Evolutionary conservation across 64 coral and sea anemone genomes (phyloP), one percentile per base, ranked within the genome.

Genomic region (Stylophora pistillata): DNA sequence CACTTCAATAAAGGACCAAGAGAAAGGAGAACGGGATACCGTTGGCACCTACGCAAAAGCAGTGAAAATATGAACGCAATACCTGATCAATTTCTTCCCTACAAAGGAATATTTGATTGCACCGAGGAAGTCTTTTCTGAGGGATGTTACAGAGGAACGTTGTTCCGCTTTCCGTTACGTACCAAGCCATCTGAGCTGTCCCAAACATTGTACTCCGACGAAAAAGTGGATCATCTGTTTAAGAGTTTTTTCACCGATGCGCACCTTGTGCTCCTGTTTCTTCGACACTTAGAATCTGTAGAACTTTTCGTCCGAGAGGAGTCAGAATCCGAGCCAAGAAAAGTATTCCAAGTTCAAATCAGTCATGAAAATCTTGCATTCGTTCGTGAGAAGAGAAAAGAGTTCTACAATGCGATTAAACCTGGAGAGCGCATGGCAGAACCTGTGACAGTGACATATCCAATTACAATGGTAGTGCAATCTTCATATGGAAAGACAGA

Each of bases 121-220:
- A 77, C 58, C 5, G 62, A 92, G 21, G 94, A 92, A 18, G 60
- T 65, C 27, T 98, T 92, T 20, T 71, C 29, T 18, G 41, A 30
- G 74, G 93, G 90, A 68, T 74, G 65, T 32, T 98, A 92, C 31
- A 30, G 88, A 3, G 96, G 93, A 58, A 98, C 96, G 13, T 71
- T 98, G 1, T 98, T 98, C 86, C 96, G 96, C 17, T 98, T 98
- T 62, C 96, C 96, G 2, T 71, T 98, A 57, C 79, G 96, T 85
- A 31, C 53, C 20, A 18, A 77, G 30, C 84, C 92, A 12, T 91
- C 95, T 21, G 62, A 98, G 60, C 56, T 98, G 18, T 94, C 92
- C 0, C 61, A 91, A 3, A 98, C 88, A 4, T 31, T 98, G 20
- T 98, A 98, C 82, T 93, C 95, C 1, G 31, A 26, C 6, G 92